These are phyloP conservation scores for Eudemis profundana DNA, from an alignment of 2,888 invertebrate genomes.

Conservation along the genomic window DNA sequence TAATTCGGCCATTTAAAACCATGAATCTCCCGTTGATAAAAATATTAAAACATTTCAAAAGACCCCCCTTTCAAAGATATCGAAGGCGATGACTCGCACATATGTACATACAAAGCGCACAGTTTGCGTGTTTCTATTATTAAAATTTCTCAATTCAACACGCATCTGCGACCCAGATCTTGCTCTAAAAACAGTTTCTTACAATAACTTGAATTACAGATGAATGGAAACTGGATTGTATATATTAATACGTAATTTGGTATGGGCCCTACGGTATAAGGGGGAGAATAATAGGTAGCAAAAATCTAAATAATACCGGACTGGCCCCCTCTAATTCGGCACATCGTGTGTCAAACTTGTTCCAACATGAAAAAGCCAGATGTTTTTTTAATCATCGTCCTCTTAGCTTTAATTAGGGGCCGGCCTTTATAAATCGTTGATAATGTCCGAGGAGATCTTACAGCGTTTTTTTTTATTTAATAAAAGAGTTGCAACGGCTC, in stretches of 20 bases:
- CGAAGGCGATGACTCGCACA: constrained; percentile 32
- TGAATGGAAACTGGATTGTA: constrained; percentile 84
- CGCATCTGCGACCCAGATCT: constrained; percentile 80
- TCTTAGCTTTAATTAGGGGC: constrained; percentile 42
- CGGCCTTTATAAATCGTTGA: constrained; percentile 40
- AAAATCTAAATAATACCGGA: constrained; percentile 68
- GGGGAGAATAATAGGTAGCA: constrained; percentile 77
- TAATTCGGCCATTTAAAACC: constrained; percentile 36
- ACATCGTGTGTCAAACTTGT: constrained; percentile 71
- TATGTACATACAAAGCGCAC: constrained; percentile 53
- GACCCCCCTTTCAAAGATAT: constrained; percentile 38
- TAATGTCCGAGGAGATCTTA: constrained; percentile 23
- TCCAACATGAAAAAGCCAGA: constrained; percentile 59
- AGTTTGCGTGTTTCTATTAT: constrained; percentile 74
- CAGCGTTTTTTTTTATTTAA: no score
- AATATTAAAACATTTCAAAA: constrained; percentile 35
- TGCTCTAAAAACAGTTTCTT: constrained; percentile 72
- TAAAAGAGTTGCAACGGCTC: constrained; percentile 6
- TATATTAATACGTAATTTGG: constrained; percentile 82
- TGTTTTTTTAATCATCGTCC: constrained; percentile 42
- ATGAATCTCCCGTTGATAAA: constrained; percentile 31
- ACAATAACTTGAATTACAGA: constrained; percentile 80
- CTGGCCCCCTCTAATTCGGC: constrained; percentile 70
- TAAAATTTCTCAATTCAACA: constrained; percentile 78
- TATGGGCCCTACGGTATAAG: constrained; percentile 79